Percentiles rank a stretch among this genome's conserved stretches.
These are phyloP conservation scores for Sinocyclocheilus grahami DNA, from an alignment of 2,113 vertebrate genomes.

Conservation along the genomic window DNA sequence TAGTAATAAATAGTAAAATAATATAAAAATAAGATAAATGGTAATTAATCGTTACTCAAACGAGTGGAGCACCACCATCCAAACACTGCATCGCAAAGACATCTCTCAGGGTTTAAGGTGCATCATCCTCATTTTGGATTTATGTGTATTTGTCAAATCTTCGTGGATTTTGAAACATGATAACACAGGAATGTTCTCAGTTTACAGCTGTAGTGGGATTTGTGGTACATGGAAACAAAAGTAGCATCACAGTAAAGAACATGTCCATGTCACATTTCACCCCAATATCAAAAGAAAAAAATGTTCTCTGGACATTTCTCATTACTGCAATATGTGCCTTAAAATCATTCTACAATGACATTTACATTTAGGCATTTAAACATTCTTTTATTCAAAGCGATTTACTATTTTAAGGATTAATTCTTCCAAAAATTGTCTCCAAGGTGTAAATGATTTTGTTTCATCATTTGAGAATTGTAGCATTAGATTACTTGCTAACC, in stretches of 20 bases:
- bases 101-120: constrained; percentile 9
- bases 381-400: background rate
- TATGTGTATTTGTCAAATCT: constrained; percentile 26
- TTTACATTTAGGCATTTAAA: background rate
- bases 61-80: constrained; percentile 17
- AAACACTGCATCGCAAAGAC: background rate
- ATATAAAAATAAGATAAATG: no score
- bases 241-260: background rate
- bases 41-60: constrained; percentile 37
- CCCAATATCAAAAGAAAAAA: background rate
- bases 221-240: background rate
- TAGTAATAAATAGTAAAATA: no score
- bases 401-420: background rate
- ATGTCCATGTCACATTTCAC: background rate
- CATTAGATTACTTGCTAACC: background rate
- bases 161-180: constrained; percentile 9
- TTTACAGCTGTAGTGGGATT: background rate
- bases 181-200: background rate
- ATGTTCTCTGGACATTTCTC: background rate
- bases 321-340: background rate
- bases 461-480: background rate
- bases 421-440: background rate
- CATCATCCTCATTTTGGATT: constrained; percentile 29
- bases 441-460: background rate
- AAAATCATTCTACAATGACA: background rate